Percentiles rank a stretch among this genome's conserved stretches.
These are phyloP conservation scores for Procambarus clarkii DNA, from an alignment of 1,140 invertebrate genomes.

Conservation along the genomic window DNA sequence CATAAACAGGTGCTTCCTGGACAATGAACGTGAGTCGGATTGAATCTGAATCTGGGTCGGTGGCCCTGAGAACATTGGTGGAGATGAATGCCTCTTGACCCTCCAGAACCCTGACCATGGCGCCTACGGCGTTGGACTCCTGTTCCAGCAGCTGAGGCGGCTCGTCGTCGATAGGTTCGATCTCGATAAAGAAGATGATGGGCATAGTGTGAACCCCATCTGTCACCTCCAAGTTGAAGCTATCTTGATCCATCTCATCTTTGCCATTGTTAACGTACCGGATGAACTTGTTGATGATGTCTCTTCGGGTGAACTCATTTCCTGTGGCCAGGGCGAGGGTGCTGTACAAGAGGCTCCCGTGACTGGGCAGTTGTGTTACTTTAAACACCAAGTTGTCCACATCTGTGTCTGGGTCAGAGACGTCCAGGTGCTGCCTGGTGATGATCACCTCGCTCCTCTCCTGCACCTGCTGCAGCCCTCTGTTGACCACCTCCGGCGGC, in stretches of 20 bases:
- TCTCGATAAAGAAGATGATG: constrained; percentile 74
- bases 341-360: constrained; percentile 75
- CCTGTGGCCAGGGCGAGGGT: constrained; percentile 73
- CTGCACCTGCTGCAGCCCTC: constrained; percentile 73
- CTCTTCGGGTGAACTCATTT: constrained; percentile 74
- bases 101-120: constrained; percentile 74
- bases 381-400: constrained; percentile 74
- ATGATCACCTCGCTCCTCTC: constrained; percentile 75
- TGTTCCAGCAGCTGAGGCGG: constrained; percentile 72
- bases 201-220: constrained; percentile 76
- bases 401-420: constrained; percentile 75
- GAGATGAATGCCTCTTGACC: constrained; percentile 74
- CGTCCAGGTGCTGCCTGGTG: constrained; percentile 75
- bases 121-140: constrained; percentile 73
- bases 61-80: constrained; percentile 74
- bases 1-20: constrained; percentile 73
- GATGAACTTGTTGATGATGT: constrained; percentile 74
- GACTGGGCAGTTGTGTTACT: constrained; percentile 73
- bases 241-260: constrained; percentile 74
- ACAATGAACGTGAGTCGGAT: constrained; percentile 74
- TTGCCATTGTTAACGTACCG: constrained; percentile 74
- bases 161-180: constrained; percentile 76
- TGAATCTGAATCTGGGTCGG: constrained; percentile 75
- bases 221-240: constrained; percentile 75
- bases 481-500: constrained; percentile 75